These are phyloP conservation scores for Azorinus chamasolen DNA, from an alignment of 2,888 invertebrate genomes.

Conservation along the genomic window DNA sequence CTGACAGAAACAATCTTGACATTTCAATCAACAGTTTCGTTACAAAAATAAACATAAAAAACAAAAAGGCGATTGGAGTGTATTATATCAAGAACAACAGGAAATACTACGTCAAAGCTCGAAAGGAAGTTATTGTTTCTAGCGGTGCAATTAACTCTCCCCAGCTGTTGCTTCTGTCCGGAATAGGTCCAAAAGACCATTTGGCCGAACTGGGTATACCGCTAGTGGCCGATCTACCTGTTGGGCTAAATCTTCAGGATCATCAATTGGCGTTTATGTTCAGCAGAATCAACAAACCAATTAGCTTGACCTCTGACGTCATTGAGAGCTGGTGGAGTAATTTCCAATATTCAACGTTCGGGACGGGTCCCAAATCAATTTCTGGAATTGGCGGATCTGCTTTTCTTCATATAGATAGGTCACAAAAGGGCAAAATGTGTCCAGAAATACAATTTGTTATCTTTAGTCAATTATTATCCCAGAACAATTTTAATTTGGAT, in stretches of 20 bases:
- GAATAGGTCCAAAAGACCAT: conserved; percentile 55
- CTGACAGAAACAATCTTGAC: conserved; percentile 25
- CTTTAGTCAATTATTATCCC: conserved; percentile 11
- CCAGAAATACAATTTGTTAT: conserved; percentile 50
- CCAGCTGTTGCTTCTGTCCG: conserved; percentile 46
- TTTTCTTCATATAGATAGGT: conserved; percentile 29
- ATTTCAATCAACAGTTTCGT: conserved; percentile 50
- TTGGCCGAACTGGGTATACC: conserved; percentile 81
- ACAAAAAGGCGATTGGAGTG: conserved; percentile 71
- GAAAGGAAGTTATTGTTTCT: conserved; percentile 79
- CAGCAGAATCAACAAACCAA: conserved; percentile 16
- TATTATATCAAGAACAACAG: conserved; percentile 68
- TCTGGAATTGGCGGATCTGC: conserved; percentile 31
- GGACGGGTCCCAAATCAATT: conserved; percentile 28
- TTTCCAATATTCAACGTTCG: conserved; percentile 43
- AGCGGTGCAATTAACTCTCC: conserved; percentile 85
- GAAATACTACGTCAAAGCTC: conserved; percentile 63
- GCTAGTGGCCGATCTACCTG: conserved; percentile 79
- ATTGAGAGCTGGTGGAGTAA: conserved; percentile 19
- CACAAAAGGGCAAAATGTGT: conserved; percentile 19
- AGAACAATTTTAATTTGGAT: conserved; percentile 25
- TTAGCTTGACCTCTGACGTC: conserved; percentile 21
- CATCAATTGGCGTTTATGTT: conserved; percentile 22
- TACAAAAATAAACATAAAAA: conserved; percentile 71
- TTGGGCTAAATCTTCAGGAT: conserved; percentile 46